Evolutionary conservation across 2,113 vertebrate species (phyloP).

Genomic region (Ciconia boyciana): DNA sequence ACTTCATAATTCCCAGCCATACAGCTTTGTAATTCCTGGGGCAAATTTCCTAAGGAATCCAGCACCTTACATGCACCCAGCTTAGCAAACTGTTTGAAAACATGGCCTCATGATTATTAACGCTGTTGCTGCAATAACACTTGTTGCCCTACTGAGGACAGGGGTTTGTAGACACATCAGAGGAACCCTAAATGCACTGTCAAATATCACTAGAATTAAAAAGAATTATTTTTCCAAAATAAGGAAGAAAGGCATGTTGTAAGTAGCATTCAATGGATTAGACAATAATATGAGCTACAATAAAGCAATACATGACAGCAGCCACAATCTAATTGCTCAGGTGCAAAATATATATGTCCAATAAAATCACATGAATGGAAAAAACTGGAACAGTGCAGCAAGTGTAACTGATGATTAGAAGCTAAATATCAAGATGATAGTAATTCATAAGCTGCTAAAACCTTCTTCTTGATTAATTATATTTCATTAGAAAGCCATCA

Average conservation of each 20-base stretch:
- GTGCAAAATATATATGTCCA: background rate
- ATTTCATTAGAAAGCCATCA: conserved; percentile 48
- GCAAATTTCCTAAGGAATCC: background rate
- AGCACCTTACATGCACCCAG: background rate
- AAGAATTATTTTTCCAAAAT: background rate
- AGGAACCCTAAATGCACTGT: background rate
- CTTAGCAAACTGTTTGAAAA: background rate
- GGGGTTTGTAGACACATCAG: background rate
- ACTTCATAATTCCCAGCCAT: background rate
- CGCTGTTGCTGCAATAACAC: background rate
- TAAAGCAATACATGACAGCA: background rate
- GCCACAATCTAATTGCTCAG: background rate
- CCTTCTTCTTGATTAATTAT: conserved; percentile 31
- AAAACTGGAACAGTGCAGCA: background rate
- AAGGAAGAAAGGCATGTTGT: background rate
- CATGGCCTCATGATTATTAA: background rate
- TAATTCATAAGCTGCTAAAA: conserved; percentile 37
- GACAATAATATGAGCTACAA: background rate
- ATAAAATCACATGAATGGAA: background rate
- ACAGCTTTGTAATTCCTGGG: background rate
- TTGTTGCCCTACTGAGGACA: background rate
- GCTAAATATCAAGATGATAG: conserved; percentile 23
- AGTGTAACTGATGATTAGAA: conserved; percentile 1
- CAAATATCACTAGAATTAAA: background rate
- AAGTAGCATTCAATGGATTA: background rate